Base-by-base conservation (phyloP, 2,797 vertebrate genomes). In the Jordanella pulchra region DNA sequence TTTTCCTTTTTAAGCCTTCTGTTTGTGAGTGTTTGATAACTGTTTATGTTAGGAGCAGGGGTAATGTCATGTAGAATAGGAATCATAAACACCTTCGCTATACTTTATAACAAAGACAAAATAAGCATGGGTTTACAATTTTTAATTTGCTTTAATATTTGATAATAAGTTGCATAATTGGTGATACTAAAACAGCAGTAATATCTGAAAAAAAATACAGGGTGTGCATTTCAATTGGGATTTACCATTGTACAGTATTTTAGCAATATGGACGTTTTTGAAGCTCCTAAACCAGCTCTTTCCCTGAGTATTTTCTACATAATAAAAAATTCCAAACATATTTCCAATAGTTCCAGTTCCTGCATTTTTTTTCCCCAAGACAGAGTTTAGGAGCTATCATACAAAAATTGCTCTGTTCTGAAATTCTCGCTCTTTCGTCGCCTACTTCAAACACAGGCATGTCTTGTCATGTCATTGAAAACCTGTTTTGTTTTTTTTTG, bases 291-390 rank as follows among this genome's bases (percentile, higher is more conserved):
- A 14, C n/a, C 32, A 42, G 5, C 23, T n/a, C 10, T 53, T 4
- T 56, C 27, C 54, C 15, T 15, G 23, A 15, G 35, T 44, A 44
- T 63, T 63, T 61, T 42, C 60, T 63, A 63, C 12, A 42, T 12
- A 25, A 63, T 63, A 6, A 25, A 63, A 12, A 63, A 63, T 44
- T 63, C 35, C 35, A 42, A 63, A 42, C 35, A 44, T 23, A 63
- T 39, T 44, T 23, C 60, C n/a, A 63, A 12, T 35, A 44, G 42
- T 63, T 63, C 60, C 23, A 63, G 25, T 39, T 61, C 58, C 58
- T 23, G 11, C 32, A 23, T 23, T 30, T 39, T 61, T 5, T 7
- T 18, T 1, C 30, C 35, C 12, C n/a, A 39, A 25, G 21, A 63
- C 32, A 17, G 60, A 63, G 35, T 12, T 44, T 42, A 42, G 42